Conservation (phyloP, 2,888 invertebrate genomes). For the Andrena camellia region DNA sequence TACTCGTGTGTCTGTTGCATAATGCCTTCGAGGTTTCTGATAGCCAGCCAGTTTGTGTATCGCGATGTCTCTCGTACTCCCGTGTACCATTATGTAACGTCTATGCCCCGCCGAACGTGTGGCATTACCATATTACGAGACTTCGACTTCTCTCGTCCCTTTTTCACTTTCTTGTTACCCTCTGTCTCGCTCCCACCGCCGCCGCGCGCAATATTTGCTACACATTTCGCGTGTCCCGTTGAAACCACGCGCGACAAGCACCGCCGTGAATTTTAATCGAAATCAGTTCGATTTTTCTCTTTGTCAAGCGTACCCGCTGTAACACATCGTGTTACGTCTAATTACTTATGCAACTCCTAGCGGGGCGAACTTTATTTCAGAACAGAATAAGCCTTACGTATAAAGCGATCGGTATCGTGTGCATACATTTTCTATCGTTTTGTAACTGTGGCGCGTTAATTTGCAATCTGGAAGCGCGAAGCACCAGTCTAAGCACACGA, state of each 20-base stretch:
- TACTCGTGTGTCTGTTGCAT: constrained; percentile 69
- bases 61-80: constrained; percentile 69
- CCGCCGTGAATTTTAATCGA: constrained; percentile 16
- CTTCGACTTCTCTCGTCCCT: constrained; percentile 23
- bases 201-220: background rate
- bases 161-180: constrained; percentile 17
- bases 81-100: constrained; percentile 69
- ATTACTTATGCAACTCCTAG: background rate
- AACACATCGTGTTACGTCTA: background rate
- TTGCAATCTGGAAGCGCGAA: no score
- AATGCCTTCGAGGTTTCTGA: constrained; percentile 73
- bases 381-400: background rate
- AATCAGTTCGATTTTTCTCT: background rate
- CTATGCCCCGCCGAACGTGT: constrained; percentile 67
- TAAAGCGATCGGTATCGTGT: background rate
- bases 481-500: no score
- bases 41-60: constrained; percentile 71
- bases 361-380: background rate
- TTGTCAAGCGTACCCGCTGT: background rate
- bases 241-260: background rate
- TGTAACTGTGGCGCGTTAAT: no score
- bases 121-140: constrained; percentile 76
- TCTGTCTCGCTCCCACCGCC: constrained; percentile 5
- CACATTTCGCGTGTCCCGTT: background rate
- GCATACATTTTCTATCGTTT: background rate